A percentile compares a stretch with the other conserved stretches of the same genome.
Evolutionary conservation across 2,797 vertebrate genomes (phyloP).

Genomic region (Neosalanx taihuensis): DNA sequence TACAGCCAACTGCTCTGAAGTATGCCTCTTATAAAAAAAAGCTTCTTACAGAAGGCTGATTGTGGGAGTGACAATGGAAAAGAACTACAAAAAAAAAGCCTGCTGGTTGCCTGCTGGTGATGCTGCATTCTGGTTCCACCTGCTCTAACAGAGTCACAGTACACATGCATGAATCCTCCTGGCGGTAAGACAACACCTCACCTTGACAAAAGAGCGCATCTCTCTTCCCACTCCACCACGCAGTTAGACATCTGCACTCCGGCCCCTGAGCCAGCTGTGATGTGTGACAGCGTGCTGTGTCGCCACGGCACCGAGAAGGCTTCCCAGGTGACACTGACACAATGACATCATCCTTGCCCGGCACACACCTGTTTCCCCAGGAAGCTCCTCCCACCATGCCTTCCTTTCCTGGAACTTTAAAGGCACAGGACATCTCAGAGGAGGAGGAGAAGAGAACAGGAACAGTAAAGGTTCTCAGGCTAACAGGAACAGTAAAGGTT

Average conservation of each 20-base stretch:
- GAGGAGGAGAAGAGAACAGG: no score
- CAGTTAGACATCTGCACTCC: constrained; percentile 33
- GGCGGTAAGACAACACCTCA: constrained; percentile 29
- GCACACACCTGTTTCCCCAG: constrained; percentile 72
- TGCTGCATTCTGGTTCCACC: neutral
- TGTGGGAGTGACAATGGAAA: neutral
- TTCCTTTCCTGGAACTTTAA: constrained; percentile 54
- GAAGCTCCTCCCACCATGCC: constrained; percentile 51
- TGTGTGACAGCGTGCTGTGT: constrained; percentile 21
- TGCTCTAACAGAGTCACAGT: neutral
- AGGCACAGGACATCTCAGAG: constrained; percentile 29
- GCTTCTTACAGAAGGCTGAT: neutral
- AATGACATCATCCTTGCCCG: constrained; percentile 73
- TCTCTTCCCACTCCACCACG: constrained; percentile 8
- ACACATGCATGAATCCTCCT: neutral
- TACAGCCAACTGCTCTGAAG: neutral
- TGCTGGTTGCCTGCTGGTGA: constrained; percentile 3
- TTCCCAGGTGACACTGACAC: constrained; percentile 70
- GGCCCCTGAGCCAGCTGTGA: constrained; percentile 29
- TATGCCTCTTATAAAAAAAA: neutral
- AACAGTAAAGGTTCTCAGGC: no score
- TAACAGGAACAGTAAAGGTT: no score
- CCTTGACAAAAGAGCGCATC: constrained; percentile 33
- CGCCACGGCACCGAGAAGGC: constrained; percentile 15
- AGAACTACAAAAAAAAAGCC: neutral